These are phyloP conservation scores for Aelia acuminata DNA, from an alignment of 2,888 invertebrate genomes.

Conservation along the genomic window DNA sequence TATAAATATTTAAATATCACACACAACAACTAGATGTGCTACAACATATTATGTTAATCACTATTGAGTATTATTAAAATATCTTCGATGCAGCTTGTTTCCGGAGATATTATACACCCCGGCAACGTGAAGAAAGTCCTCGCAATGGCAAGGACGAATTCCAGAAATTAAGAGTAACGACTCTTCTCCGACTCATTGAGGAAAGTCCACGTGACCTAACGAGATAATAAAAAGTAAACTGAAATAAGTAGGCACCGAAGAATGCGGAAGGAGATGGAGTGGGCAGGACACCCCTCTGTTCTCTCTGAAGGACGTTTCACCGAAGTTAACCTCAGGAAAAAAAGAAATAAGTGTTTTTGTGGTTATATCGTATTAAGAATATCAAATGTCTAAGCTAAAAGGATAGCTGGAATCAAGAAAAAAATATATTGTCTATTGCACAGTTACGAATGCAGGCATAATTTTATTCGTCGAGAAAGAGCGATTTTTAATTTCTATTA, in stretches of 20 bases:
- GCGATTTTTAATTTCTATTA: no score
- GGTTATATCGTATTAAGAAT: not conserved
- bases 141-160: not conserved
- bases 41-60: no score
- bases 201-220: not conserved
- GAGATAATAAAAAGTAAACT: slow-evolving; percentile 8
- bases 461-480: no score
- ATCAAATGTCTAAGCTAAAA: no score
- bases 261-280: not conserved
- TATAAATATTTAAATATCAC: no score
- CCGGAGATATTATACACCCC: not conserved
- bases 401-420: no score
- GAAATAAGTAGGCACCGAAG: not conserved
- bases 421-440: no score
- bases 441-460: no score
- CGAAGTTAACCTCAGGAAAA: not conserved
- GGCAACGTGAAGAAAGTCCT: not conserved
- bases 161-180: not conserved
- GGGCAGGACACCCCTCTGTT: not conserved
- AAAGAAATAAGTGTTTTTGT: not conserved
- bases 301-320: not conserved
- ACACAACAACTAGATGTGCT: no score
- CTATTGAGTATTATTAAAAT: no score
- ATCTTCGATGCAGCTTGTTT: not conserved
- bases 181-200: not conserved